phyloP scores from a whole-genome alignment of 2,113 vertebrate genomes.

The Ammodytes dubius region DNA sequence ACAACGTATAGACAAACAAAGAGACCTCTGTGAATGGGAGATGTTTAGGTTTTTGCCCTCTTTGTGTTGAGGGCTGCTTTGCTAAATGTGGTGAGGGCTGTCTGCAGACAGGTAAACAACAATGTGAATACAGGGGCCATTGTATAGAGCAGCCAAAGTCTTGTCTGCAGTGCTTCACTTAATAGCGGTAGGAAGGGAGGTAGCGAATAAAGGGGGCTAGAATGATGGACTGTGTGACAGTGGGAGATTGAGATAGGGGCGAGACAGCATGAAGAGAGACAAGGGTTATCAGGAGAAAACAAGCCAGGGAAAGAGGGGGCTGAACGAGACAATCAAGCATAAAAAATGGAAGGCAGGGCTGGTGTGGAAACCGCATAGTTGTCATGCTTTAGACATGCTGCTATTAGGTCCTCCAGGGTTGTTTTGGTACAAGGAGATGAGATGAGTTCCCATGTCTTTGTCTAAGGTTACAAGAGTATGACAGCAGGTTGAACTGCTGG shows the following conservation, averaged over 20 bases:
- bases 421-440: conserved; percentile 71
- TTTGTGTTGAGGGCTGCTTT: conserved; percentile 9
- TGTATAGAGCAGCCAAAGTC: conserved; percentile 51
- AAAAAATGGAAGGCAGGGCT: conserved; percentile 34
- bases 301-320: conserved; percentile 37
- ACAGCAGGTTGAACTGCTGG: conserved; percentile 54
- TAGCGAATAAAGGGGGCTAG: conserved; percentile 30
- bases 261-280: conserved; percentile 61
- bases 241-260: conserved; percentile 66
- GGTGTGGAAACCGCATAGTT: conserved; percentile 55
- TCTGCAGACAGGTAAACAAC: conserved; percentile 54
- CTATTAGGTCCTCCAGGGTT: conserved; percentile 61
- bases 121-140: conserved; percentile 52
- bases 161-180: conserved; percentile 62
- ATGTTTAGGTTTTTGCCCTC: conserved; percentile 43
- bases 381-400: conserved; percentile 67
- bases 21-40: conserved; percentile 36
- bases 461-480: conserved; percentile 62
- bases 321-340: conserved; percentile 58
- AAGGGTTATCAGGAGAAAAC: conserved; percentile 67
- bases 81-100: conserved; percentile 35
- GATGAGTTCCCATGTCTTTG: conserved; percentile 62
- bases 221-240: conserved; percentile 68
- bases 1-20: conserved; percentile 54
- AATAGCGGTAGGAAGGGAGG: conserved; percentile 52